Evolutionary conservation across 2,797 vertebrate species (phyloP).

Genomic region (Crocidura indochinensis): DNA sequence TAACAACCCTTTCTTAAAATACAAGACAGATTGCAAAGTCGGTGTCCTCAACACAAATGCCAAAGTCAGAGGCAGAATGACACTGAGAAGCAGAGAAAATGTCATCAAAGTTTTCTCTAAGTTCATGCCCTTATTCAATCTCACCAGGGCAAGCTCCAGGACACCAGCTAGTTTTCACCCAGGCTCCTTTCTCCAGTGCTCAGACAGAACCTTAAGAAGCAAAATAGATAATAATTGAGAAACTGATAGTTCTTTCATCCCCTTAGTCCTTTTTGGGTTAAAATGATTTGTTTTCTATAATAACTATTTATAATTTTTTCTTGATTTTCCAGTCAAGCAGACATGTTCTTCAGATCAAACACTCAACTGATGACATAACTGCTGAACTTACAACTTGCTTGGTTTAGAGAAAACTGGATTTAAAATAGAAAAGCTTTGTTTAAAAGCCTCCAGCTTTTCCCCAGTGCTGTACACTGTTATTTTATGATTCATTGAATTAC

Average conservation of each 20-base stretch:
- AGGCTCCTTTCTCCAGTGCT: neutral
- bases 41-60: neutral
- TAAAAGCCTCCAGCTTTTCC: neutral
- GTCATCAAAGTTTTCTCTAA: neutral
- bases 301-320: conserved; percentile 59
- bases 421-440: conserved; percentile 51
- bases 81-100: neutral
- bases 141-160: neutral
- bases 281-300: conserved; percentile 37
- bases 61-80: neutral
- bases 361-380: conserved; percentile 44
- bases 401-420: conserved; percentile 43
- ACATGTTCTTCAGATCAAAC: conserved; percentile 48
- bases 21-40: conserved; percentile 50
- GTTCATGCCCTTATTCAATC: neutral
- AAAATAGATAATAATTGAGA: neutral
- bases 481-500: conserved; percentile 61
- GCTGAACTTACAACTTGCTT: conserved; percentile 29
- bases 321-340: conserved; percentile 55
- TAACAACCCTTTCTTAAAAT: conserved; percentile 49
- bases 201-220: neutral
- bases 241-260: conserved; percentile 1
- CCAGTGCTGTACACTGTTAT: conserved; percentile 21
- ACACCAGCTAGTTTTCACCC: neutral
- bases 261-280: conserved; percentile 29